Conservation (phyloP, 2,888 invertebrate genomes). For the Melanchra persicariae region DNA sequence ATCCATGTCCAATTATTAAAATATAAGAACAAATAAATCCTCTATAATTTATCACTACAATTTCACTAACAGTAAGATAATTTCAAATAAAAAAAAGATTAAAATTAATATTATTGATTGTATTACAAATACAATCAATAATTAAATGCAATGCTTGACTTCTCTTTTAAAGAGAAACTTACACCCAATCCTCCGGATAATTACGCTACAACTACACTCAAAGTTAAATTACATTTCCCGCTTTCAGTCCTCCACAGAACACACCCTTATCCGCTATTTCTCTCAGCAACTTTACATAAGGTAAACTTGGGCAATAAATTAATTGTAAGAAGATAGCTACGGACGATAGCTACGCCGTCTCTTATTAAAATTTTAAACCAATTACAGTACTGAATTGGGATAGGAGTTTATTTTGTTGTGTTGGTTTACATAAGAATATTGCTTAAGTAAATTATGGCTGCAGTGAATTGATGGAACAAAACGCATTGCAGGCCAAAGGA, state of each 20-base stretch:
- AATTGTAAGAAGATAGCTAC: conserved; percentile 65
- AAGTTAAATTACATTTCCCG: conserved; percentile 56
- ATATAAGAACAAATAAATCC: conserved; percentile 88
- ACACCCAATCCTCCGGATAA: neutral
- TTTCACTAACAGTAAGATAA: too few species aligned
- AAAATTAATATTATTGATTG: too few species aligned
- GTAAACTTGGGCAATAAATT: conserved; percentile 72
- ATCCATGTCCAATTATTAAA: conserved; percentile 92
- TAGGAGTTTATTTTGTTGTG: neutral
- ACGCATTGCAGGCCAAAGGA: too few species aligned
- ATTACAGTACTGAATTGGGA: conserved; percentile 44
- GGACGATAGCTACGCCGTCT: conserved; percentile 42
- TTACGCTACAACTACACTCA: conserved; percentile 32
- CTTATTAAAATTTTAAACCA: conserved; percentile 65
- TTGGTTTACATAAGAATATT: neutral
- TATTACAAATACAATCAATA: neutral
- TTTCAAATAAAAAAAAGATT: too few species aligned
- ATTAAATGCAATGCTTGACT: neutral
- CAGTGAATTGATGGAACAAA: neutral
- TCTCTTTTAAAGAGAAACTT: neutral
- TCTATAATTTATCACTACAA: conserved; percentile 91
- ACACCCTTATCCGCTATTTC: conserved; percentile 43
- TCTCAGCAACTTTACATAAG: conserved; percentile 62
- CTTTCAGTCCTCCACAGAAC: conserved; percentile 36
- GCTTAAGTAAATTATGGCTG: neutral